Evolutionary conservation across 2,888 invertebrate species (phyloP).

Genomic region (Volucella bombylans): DNA sequence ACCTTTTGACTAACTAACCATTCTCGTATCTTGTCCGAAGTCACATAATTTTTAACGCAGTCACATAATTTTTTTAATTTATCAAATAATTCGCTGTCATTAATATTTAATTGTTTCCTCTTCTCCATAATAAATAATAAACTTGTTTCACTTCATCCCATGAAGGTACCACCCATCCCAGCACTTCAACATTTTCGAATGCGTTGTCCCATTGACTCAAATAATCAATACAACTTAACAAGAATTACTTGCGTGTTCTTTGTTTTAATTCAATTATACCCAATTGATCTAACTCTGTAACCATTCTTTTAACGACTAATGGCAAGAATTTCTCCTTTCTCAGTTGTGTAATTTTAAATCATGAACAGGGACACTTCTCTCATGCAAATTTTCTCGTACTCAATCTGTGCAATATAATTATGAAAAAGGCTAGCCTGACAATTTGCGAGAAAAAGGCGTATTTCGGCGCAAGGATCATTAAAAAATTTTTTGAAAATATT

Average conservation of each 20-base stretch:
- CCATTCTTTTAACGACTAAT: constrained; percentile 44
- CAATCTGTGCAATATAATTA: constrained; percentile 55
- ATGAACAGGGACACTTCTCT: constrained; percentile 54
- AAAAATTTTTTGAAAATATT: constrained; percentile 37
- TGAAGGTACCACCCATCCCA: constrained; percentile 24
- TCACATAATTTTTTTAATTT: no score
- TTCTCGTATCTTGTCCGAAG: no score
- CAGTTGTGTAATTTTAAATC: constrained; percentile 45
- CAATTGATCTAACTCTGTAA: constrained; percentile 43
- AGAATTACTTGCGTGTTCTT: constrained; percentile 16
- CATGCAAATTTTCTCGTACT: constrained; percentile 63
- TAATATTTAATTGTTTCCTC: constrained; percentile 34
- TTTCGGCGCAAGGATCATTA: constrained; percentile 30
- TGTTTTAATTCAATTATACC: constrained; percentile 19
- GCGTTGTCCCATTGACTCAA: constrained; percentile 31
- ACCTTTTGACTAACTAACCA: no score
- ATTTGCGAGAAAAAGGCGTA: constrained; percentile 45
- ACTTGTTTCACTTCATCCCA: constrained; percentile 34
- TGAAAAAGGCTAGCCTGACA: constrained; percentile 61
- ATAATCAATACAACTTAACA: constrained; percentile 24
- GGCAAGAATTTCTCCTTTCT: constrained; percentile 49
- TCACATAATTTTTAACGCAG: no score
- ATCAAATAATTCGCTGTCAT: no score
- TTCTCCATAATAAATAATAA: constrained; percentile 27
- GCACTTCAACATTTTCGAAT: constrained; percentile 39